These are phyloP conservation scores for Merodon equestris DNA, from an alignment of 2,888 invertebrate genomes.

Conservation along the genomic window DNA sequence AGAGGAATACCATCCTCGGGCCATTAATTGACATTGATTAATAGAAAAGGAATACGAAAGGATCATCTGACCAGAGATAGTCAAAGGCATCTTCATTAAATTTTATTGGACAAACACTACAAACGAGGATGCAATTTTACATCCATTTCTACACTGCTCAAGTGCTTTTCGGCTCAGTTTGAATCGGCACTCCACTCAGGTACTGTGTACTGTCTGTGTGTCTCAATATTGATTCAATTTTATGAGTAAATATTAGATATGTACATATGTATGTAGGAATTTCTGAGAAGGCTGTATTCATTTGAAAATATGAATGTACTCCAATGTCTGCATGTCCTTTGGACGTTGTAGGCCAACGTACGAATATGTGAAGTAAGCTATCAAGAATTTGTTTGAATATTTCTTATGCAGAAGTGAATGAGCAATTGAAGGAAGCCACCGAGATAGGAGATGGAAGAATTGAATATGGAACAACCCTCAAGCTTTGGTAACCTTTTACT, in stretches of 20 bases:
- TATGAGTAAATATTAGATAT: constrained; percentile 15
- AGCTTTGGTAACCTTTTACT: no score
- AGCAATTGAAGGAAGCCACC: no score
- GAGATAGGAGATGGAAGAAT: no score
- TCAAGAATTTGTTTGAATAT: no score
- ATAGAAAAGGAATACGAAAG: constrained; percentile 27
- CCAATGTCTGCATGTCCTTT: no score
- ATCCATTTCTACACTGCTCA: constrained; percentile 15
- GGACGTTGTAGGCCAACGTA: no score
- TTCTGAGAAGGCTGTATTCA: no score
- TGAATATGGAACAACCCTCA: no score
- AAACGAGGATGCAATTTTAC: constrained; percentile 32
- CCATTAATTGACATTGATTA: constrained; percentile 40
- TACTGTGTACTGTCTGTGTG: not conserved
- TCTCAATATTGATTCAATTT: constrained; percentile 37
- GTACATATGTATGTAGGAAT: not conserved
- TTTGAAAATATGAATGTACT: no score
- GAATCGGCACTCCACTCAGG: not conserved
- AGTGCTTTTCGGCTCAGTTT: not conserved
- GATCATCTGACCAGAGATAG: constrained; percentile 24
- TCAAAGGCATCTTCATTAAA: constrained; percentile 34
- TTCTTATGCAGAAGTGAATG: no score
- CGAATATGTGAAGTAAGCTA: no score
- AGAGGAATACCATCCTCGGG: constrained; percentile 28
- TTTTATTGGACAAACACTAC: constrained; percentile 40